phyloP scores from a whole-genome alignment of 2,888 invertebrate genomes.

The Agrotis puta region DNA sequence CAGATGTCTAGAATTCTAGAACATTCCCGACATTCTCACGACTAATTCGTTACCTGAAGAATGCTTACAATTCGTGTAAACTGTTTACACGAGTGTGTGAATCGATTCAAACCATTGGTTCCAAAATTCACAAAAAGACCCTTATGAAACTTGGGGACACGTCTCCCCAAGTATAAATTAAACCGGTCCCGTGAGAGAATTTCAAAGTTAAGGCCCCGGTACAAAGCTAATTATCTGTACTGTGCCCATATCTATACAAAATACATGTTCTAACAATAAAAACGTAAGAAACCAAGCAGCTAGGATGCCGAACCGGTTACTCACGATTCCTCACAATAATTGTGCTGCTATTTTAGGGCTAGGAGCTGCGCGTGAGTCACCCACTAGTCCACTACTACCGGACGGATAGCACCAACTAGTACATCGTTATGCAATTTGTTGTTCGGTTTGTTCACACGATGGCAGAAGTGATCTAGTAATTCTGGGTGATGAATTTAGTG shows the following conservation, averaged over 20 bases:
- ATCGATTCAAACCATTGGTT: too few species aligned
- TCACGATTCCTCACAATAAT: conserved; percentile 71
- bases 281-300: conserved; percentile 30
- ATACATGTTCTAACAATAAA: conserved; percentile 33
- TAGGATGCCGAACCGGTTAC: conserved; percentile 69
- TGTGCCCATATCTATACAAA: not conserved
- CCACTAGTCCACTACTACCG: conserved; percentile 31
- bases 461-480: not conserved
- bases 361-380: conserved; percentile 60
- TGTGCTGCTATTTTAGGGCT: conserved; percentile 73
- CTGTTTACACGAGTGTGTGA: too few species aligned
- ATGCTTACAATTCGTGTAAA: not conserved
- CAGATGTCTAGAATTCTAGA: too few species aligned
- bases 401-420: conserved; percentile 47
- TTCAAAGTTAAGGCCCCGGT: not conserved
- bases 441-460: conserved; percentile 38
- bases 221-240: not conserved
- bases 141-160: too few species aligned
- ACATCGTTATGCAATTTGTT: conserved; percentile 57
- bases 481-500: conserved; percentile 1
- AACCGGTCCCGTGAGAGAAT: too few species aligned
- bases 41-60: too few species aligned
- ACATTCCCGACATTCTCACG: too few species aligned
- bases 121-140: too few species aligned
- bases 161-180: too few species aligned